Conservation (phyloP, 2,113 vertebrate genomes). For the Myocastor coypus region DNA sequence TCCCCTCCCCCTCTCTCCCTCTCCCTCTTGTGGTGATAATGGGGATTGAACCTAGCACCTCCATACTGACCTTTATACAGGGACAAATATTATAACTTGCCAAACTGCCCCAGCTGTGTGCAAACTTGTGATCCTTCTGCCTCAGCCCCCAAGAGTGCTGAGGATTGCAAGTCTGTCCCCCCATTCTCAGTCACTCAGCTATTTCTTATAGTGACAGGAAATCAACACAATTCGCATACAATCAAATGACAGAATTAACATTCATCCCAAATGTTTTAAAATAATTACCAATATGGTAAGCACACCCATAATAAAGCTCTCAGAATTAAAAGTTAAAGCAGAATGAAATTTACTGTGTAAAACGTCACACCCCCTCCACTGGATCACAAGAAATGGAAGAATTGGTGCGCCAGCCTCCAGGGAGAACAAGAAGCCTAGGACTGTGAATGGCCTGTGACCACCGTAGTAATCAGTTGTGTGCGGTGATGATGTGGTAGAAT, state of each 20-base stretch:
- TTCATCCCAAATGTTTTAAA: not conserved
- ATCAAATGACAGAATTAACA: not conserved
- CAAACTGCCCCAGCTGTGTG: not conserved
- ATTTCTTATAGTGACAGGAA: not conserved
- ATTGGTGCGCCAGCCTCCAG: accelerated
- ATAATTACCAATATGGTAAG: not conserved
- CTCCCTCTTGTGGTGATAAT: not conserved
- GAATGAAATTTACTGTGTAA: not conserved
- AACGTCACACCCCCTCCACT: not conserved
- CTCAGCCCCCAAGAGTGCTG: not conserved
- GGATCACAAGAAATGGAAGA: not conserved
- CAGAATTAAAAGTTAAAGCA: not conserved
- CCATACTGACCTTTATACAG: not conserved
- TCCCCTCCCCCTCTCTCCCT: too few species aligned
- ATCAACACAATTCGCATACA: not conserved
- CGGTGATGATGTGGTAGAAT: conserved; percentile 42
- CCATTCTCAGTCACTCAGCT: not conserved
- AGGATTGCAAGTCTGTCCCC: not conserved
- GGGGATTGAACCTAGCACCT: not conserved
- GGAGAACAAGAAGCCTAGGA: not conserved
- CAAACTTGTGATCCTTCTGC: not conserved
- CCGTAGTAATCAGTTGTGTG: not conserved
- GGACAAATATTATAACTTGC: not conserved
- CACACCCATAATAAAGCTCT: not conserved
- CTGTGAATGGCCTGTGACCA: not conserved